Evolutionary conservation across 2,113 vertebrate genomes (phyloP).

Genomic region (Peromyscus polionotus): DNA sequence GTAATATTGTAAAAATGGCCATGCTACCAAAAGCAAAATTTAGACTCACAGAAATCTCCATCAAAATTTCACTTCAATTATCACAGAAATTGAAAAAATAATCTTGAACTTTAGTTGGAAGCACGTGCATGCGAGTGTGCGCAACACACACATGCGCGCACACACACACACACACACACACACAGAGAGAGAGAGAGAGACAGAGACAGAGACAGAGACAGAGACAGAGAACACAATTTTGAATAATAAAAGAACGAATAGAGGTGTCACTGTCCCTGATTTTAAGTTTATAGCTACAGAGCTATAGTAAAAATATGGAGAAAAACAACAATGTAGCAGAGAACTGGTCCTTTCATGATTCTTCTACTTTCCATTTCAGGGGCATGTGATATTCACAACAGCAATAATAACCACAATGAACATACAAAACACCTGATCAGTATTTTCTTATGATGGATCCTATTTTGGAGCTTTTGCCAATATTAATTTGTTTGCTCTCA

Average conservation of each 20-base stretch:
- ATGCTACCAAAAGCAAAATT: background rate
- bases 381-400: background rate
- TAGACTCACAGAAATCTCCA: background rate
- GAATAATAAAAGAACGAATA: background rate
- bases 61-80: background rate
- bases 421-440: background rate
- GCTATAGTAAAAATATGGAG: background rate
- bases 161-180: background rate
- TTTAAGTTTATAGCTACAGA: background rate
- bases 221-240: background rate
- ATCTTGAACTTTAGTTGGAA: background rate
- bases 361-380: background rate
- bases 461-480: background rate
- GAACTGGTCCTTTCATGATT: background rate
- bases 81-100: background rate
- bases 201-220: background rate
- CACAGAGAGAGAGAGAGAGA: background rate
- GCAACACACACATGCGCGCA: background rate
- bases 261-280: too few species aligned
- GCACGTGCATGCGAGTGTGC: too few species aligned
- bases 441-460: background rate
- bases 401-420: background rate
- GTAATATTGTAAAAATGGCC: background rate
- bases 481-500: constrained; percentile 26
- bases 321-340: background rate